phyloP scores from a whole-genome alignment of 2,888 invertebrate genomes.

The Archips xylosteana region DNA sequence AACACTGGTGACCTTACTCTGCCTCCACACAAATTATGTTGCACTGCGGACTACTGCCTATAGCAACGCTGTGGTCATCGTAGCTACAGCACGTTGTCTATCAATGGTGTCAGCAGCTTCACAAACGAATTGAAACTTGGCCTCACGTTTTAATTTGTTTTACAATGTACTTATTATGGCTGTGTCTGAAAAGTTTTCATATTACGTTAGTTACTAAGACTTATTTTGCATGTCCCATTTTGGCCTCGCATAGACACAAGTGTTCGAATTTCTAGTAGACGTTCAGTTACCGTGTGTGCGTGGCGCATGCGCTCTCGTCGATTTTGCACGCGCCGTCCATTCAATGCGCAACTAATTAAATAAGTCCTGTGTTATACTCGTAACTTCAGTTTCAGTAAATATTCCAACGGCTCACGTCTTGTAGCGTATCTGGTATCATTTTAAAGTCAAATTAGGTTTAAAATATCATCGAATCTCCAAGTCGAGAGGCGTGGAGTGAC shows the following conservation, averaged over 20 bases:
- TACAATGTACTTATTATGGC: neutral
- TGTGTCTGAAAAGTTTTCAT: slow-evolving; percentile 15
- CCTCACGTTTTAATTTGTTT: slow-evolving; percentile 1
- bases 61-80: slow-evolving; percentile 31
- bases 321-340: slow-evolving; percentile 73
- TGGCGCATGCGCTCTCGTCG: slow-evolving; percentile 76
- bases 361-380: slow-evolving; percentile 64
- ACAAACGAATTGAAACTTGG: slow-evolving; percentile 6
- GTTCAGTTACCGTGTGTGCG: slow-evolving; percentile 65
- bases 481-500: slow-evolving; percentile 56
- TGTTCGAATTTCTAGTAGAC: slow-evolving; percentile 57
- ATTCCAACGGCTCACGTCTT: slow-evolving; percentile 67
- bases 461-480: slow-evolving; percentile 73
- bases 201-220: slow-evolving; percentile 15
- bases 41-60: slow-evolving; percentile 35
- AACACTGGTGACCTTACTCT: slow-evolving; percentile 78
- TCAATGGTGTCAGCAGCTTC: slow-evolving; percentile 22
- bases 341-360: slow-evolving; percentile 75
- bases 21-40: slow-evolving; percentile 55
- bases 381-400: slow-evolving; percentile 71
- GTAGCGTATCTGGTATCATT: slow-evolving; percentile 70
- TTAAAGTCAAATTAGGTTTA: slow-evolving; percentile 82
- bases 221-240: slow-evolving; percentile 56
- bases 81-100: slow-evolving; percentile 5
- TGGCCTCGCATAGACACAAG: slow-evolving; percentile 55